These are phyloP conservation scores for Carcharodon carcharias DNA, from an alignment of 2,797 vertebrate species.

Conservation along the genomic window DNA sequence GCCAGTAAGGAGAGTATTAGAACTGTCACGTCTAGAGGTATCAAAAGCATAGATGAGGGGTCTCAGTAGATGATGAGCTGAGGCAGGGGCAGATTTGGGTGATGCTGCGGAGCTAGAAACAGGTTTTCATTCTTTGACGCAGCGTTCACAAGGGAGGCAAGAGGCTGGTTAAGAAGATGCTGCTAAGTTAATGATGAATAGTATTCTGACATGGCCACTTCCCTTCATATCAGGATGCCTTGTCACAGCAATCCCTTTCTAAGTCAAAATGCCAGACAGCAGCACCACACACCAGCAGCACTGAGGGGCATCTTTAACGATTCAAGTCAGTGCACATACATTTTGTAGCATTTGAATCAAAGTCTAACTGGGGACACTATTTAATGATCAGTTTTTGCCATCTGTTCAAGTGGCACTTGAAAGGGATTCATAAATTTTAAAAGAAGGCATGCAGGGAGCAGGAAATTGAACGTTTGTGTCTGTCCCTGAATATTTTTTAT, in stretches of 20 bases:
- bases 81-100: too few relatives aligned
- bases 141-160: background rate
- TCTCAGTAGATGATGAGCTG: too few relatives aligned
- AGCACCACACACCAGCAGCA: background rate
- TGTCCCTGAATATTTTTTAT: background rate
- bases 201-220: background rate
- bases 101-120: too few relatives aligned
- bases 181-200: background rate
- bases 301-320: background rate
- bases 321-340: background rate
- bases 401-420: constrained; percentile 20
- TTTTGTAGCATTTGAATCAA: constrained; percentile 1
- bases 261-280: background rate
- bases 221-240: background rate
- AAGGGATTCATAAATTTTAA: constrained; percentile 29
- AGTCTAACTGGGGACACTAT: background rate
- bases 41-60: too few relatives aligned
- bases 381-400: constrained; percentile 14
- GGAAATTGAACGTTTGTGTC: background rate
- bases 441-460: background rate
- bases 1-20: too few relatives aligned
- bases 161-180: background rate
- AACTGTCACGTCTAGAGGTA: too few relatives aligned
- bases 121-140: too few relatives aligned
- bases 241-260: background rate